A percentile compares a stretch with the other conserved stretches of the same genome.
Evolutionary conservation across 1,140 invertebrate genomes (phyloP).

Genomic region (Saxidomus purpurata): DNA sequence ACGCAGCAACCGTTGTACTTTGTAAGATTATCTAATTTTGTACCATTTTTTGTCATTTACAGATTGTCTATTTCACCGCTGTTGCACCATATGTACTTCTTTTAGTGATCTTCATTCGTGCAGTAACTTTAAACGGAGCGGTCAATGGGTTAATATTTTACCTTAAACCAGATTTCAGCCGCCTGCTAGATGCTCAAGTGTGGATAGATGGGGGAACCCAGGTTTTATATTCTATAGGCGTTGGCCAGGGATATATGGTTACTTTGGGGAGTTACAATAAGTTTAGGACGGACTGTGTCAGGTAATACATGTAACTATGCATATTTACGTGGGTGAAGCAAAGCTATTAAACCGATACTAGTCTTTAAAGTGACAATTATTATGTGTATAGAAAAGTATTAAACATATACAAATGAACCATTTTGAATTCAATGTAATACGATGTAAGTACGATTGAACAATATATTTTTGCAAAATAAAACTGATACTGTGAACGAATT

Average conservation of each 20-base stretch:
- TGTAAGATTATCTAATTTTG: no score
- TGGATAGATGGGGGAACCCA: constrained; percentile 43
- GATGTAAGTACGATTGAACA: no score
- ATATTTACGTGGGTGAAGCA: not conserved
- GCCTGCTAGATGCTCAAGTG: constrained; percentile 22
- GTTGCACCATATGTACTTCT: constrained; percentile 42
- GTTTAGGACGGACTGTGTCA: constrained; percentile 23
- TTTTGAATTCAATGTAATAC: no score
- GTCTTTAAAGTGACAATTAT: no score
- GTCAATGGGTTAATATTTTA: constrained; percentile 34
- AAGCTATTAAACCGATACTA: no score
- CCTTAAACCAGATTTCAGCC: constrained; percentile 51
- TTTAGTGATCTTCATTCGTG: constrained; percentile 18
- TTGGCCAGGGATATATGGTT: constrained; percentile 39
- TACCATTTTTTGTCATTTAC: not conserved
- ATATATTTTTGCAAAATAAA: no score
- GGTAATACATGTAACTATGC: not conserved
- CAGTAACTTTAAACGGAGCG: constrained; percentile 19
- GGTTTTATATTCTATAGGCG: constrained; percentile 43
- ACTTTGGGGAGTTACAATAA: constrained; percentile 56
- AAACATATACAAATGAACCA: no score
- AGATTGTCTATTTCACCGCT: constrained; percentile 57
- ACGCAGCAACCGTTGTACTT: no score
- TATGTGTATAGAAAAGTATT: no score
- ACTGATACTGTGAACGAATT: no score